A percentile compares a stretch with the other conserved stretches of the same genome.
phyloP scores from a whole-genome alignment of 1,140 invertebrate species.

The Drosophila lowei region DNA sequence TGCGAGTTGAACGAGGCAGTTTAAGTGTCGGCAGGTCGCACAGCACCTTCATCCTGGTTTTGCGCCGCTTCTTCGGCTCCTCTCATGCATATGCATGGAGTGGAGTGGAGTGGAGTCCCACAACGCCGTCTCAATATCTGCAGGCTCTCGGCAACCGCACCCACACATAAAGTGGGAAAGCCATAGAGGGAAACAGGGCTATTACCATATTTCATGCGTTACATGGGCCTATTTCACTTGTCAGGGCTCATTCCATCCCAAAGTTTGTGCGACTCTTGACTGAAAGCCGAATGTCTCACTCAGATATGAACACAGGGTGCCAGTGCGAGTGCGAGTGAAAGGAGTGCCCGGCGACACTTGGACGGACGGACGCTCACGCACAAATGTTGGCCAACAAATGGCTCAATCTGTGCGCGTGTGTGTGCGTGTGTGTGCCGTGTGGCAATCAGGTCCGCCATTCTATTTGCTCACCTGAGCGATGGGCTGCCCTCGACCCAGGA shows the following conservation, averaged over 20 bases:
- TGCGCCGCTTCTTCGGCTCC: conserved; percentile 1
- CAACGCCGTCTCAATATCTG: conserved; percentile 15
- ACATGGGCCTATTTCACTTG: conserved; percentile 67
- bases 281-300: conserved; percentile 58
- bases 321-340: conserved; percentile 6
- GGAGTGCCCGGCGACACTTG: conserved; percentile 12
- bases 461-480: conserved; percentile 31
- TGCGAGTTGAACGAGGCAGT: conserved; percentile 59
- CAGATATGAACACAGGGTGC: conserved; percentile 40
- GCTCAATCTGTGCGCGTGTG: conserved; percentile 33
- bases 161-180: not conserved
- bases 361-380: conserved; percentile 25
- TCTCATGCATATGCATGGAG: conserved; percentile 48
- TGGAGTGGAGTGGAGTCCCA: conserved; percentile 6
- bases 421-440: conserved; percentile 29
- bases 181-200: conserved; percentile 15
- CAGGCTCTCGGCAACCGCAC: conserved; percentile 10
- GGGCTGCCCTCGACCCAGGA: not conserved
- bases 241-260: conserved; percentile 43
- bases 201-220: conserved; percentile 80
- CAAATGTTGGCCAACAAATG: conserved; percentile 8
- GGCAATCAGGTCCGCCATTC: conserved; percentile 27
- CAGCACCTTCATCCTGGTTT: conserved; percentile 18
- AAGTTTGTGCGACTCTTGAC: conserved; percentile 43
- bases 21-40: conserved; percentile 64